A percentile compares a stretch with the other conserved stretches of the same genome.
These are phyloP conservation scores for Circaetus gallicus DNA, from an alignment of 2,113 vertebrate genomes.

Conservation along the genomic window DNA sequence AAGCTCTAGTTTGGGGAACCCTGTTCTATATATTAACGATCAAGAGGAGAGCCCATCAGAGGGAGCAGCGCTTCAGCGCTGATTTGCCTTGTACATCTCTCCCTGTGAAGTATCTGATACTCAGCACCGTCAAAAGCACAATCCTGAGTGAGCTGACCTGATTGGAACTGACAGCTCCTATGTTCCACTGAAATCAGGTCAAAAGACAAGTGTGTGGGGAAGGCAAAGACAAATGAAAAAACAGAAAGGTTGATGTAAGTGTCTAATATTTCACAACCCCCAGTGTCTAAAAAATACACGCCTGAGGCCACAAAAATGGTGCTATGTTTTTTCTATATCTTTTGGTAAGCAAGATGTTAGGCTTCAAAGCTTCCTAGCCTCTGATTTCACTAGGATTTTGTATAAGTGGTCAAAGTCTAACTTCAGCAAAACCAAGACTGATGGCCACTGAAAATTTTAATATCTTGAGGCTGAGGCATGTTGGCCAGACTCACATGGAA, in stretches of 20 bases:
- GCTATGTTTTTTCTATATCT: neutral
- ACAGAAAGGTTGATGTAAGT: conserved; percentile 9
- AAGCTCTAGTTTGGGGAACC: neutral
- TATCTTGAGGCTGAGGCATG: neutral
- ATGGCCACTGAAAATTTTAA: neutral
- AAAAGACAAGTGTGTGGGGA: conserved; percentile 45
- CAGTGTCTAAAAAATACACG: neutral
- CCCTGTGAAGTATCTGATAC: neutral
- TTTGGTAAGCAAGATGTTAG: neutral
- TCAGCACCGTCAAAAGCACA: conserved; percentile 29
- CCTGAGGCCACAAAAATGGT: neutral
- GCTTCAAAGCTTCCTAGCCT: neutral
- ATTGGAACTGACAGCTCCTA: conserved; percentile 48
- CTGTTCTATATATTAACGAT: neutral
- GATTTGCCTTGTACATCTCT: neutral
- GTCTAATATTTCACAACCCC: conserved; percentile 11
- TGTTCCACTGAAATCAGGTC: conserved; percentile 51
- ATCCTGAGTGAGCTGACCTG: neutral
- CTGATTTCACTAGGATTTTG: neutral
- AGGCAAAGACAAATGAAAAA: conserved; percentile 44
- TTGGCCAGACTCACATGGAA: neutral
- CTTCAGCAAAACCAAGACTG: neutral
- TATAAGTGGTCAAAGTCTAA: neutral
- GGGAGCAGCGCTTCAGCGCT: neutral
- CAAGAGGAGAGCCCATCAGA: neutral